Conservation (phyloP, 1,140 invertebrate genomes). For the Oryzaephilus surinamensis region DNA sequence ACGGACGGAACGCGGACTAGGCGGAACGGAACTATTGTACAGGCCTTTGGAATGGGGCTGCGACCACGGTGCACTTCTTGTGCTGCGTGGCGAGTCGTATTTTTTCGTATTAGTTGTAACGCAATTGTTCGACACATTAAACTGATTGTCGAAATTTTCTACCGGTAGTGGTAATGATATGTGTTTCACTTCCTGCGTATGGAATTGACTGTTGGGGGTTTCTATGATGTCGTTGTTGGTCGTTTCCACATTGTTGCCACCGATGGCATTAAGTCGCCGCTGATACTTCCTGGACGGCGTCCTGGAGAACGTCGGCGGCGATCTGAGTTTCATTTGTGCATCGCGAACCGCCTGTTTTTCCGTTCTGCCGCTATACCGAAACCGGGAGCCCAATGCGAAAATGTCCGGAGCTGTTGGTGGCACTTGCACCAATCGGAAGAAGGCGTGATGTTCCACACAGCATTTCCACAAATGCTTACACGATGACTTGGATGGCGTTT, state of each 20-base stretch:
- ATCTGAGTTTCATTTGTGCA: conserved; percentile 46
- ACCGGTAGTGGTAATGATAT: conserved; percentile 50
- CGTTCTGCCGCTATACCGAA: conserved; percentile 57
- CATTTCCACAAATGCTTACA: conserved; percentile 98
- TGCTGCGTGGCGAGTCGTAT: conserved; percentile 63
- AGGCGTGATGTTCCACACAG: conserved; percentile 95
- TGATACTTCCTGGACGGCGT: conserved; percentile 81
- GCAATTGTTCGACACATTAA: conserved; percentile 5
- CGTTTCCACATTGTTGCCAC: conserved; percentile 5
- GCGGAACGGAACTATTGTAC: conserved; percentile 51
- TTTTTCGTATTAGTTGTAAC: conserved; percentile 4
- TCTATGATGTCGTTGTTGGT: no score
- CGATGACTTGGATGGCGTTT: conserved; percentile 85
- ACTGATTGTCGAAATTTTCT: conserved; percentile 19
- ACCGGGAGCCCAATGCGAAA: conserved; percentile 59
- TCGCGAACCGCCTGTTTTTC: conserved; percentile 52
- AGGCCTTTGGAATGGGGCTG: conserved; percentile 59
- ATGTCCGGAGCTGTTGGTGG: conserved; percentile 57
- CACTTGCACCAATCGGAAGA: conserved; percentile 84
- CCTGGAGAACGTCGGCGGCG: conserved; percentile 74
- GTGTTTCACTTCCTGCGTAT: conserved; percentile 45
- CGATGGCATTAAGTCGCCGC: conserved; percentile 63
- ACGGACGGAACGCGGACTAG: conserved; percentile 54
- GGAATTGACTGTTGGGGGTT: conserved; percentile 17
- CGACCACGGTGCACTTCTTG: conserved; percentile 72